Evolutionary conservation across 23 tunicate genomes (phyloP).

Genomic region (Trididemnum nubilum): DNA sequence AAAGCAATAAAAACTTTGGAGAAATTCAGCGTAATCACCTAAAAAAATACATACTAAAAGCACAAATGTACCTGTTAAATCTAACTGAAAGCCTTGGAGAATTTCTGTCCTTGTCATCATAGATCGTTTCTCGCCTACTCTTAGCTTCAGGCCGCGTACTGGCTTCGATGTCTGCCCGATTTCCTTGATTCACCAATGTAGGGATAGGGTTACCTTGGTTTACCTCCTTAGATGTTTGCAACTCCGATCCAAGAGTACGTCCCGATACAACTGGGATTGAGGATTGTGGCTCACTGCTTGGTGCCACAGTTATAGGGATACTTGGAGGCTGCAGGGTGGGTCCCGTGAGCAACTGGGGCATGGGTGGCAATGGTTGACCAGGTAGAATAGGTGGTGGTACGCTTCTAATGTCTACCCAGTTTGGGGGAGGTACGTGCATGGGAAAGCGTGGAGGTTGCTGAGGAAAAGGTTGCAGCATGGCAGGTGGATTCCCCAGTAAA

Average conservation of each 20-base stretch:
- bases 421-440: neutral
- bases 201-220: conserved; percentile 43
- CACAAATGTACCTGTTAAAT: conserved; percentile 20
- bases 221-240: neutral
- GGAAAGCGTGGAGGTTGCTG: conserved; percentile 8
- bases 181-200: conserved; percentile 13
- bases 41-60: too few species aligned
- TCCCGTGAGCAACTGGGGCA: neutral
- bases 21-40: too few species aligned
- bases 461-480: neutral
- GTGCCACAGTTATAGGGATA: neutral
- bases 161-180: conserved; percentile 6
- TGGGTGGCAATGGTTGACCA: neutral
- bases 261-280: conserved; percentile 20
- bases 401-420: neutral
- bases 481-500: conserved; percentile 7
- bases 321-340: conserved; percentile 2
- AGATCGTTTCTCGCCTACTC: conserved; percentile 2
- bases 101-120: neutral
- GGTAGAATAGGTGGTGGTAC: conserved; percentile 23
- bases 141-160: neutral
- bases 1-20: too few species aligned
- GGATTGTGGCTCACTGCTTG: neutral
- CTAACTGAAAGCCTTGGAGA: conserved; percentile 33
- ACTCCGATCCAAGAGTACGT: neutral